Evolutionary conservation across 2,888 invertebrate species (phyloP), one percentile per base, ranked within the genome.

Genomic region (Epirrhoe alternata): DNA sequence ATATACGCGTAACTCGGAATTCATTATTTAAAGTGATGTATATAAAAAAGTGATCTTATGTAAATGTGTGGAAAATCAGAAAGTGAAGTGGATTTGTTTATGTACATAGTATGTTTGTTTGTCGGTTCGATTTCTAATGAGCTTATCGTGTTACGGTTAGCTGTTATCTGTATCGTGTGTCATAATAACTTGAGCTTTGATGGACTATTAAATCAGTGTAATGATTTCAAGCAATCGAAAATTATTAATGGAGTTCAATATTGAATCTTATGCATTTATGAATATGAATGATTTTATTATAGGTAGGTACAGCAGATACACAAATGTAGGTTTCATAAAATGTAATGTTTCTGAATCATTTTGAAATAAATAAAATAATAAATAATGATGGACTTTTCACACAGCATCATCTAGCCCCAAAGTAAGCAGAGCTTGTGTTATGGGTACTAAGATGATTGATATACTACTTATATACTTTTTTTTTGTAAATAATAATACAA

Each of bases 91-190:
- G 60, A 56, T 60, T 60, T 67, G 45, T 67, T 55, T 59, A 68
- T 63, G 66, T 70, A 69, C 24, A 24, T 66, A 66, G 61, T 58
- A 53, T 66, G 77, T 77, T 72, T 76, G 74, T 75, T 65, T 76
- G 74, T 73, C 74, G 76, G 76, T 80, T 74, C 73, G 71, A 78
- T 81, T 81, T 76, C 76, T 79, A 78, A 83, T 80, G 76, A 73
- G 78, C 79, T 83, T 86, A 83, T 84, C 83, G 73, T 64, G 75
- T 84, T 81, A 76, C 79, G 66, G 68, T 74, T 74, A 66, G 69
- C 75, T 79, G 77, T 82, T 79, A 79, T 80, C 77, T 51, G 64
- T 71, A 72, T 70, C 70, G 68, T 63, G 57, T 74, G 68, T 72
- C 73, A 69, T 59, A 58, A 56, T 61, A 67, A 72, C 49, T 55